These are phyloP conservation scores for Scaptomyza polygonia DNA, from an alignment of 2,888 invertebrate species.

Conservation along the genomic window DNA sequence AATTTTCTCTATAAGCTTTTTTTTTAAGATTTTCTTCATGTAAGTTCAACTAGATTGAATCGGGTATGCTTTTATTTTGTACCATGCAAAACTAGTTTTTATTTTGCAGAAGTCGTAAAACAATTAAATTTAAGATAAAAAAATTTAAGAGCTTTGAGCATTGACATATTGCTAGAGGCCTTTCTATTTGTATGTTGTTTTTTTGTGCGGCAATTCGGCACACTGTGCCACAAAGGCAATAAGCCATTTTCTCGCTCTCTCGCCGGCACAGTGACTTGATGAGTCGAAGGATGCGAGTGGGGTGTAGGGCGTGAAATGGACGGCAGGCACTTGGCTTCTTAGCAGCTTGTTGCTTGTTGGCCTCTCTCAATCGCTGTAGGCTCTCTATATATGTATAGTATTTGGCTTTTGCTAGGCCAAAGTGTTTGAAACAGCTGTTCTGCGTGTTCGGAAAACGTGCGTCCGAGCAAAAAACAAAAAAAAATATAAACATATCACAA, in stretches of 20 bases:
- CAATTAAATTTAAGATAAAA: too few species aligned
- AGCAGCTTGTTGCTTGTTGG: constrained; percentile 68
- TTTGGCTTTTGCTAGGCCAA: constrained; percentile 19
- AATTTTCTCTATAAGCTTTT: too few species aligned
- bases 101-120: too few species aligned
- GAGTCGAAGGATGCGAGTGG: constrained; percentile 9
- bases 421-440: constrained; percentile 68
- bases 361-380: constrained; percentile 32
- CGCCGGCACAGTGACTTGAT: constrained; percentile 13
- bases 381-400: background rate
- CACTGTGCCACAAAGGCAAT: constrained; percentile 43
- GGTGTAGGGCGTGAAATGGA: constrained; percentile 15
- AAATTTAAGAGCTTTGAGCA: too few species aligned
- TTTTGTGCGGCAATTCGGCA: background rate
- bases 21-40: too few species aligned
- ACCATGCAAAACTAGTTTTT: too few species aligned
- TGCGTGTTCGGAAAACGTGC: constrained; percentile 17
- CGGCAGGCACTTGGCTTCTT: constrained; percentile 34
- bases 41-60: too few species aligned
- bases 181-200: too few species aligned
- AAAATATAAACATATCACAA: constrained; percentile 51
- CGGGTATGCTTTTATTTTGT: too few species aligned
- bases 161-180: too few species aligned
- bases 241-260: constrained; percentile 14
- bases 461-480: constrained; percentile 17